phyloP scores from a whole-genome alignment of 2,888 invertebrate species.

The Elgonia sp. region DNA sequence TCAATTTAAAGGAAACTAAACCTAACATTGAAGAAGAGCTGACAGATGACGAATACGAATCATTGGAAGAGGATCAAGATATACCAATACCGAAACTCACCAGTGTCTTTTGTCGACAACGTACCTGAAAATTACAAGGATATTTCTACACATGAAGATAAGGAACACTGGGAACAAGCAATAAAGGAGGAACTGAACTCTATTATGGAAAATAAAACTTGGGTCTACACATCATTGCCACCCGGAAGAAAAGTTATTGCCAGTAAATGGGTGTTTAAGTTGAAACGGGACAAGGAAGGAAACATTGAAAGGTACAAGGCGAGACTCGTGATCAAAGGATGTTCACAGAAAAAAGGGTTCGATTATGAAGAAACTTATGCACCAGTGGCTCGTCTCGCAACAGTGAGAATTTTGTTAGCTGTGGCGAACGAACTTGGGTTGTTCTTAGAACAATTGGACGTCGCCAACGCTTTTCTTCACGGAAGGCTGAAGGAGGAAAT shows the following conservation, averaged over 20 bases:
- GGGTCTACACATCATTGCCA: conserved; percentile 39
- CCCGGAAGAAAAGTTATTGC: conserved; percentile 42
- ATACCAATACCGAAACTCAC: too few relatives aligned
- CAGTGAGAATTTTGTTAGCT: conserved; percentile 56
- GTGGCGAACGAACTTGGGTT: conserved; percentile 68
- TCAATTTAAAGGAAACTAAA: background rate
- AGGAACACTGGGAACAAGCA: conserved; percentile 66
- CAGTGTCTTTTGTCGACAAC: conserved; percentile 61
- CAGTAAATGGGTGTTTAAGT: conserved; percentile 75
- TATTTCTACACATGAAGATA: conserved; percentile 53
- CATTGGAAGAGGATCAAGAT: conserved; percentile 23
- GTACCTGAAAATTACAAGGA: conserved; percentile 62
- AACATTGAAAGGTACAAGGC: conserved; percentile 79
- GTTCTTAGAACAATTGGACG: conserved; percentile 78
- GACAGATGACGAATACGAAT: background rate
- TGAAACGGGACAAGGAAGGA: conserved; percentile 54
- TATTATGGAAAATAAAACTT: conserved; percentile 61
- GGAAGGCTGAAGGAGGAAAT: conserved; percentile 78
- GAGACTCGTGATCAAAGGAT: conserved; percentile 79
- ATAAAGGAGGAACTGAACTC: conserved; percentile 57
- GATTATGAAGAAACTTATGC: conserved; percentile 81
- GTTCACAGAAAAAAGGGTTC: conserved; percentile 76
- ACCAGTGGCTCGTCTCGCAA: conserved; percentile 78
- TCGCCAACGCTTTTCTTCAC: conserved; percentile 81
- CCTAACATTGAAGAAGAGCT: background rate